Evolutionary conservation across 2,797 vertebrate genomes (phyloP).

Genomic region (Pseudomugil tenellus): DNA sequence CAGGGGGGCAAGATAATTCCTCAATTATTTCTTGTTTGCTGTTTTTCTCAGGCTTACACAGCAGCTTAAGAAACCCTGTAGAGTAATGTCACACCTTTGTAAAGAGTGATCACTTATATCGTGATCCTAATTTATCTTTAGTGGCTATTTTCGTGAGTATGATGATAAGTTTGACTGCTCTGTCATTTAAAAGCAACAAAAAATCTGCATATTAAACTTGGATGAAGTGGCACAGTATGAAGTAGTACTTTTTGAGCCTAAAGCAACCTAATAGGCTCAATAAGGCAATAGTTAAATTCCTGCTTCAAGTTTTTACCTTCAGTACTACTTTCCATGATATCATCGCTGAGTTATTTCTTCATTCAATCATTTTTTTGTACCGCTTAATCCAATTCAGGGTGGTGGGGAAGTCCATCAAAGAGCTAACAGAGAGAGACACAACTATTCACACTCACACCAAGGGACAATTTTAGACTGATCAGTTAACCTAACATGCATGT

Average conservation of each 20-base stretch:
- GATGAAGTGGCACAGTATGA: neutral
- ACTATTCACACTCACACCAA: too few species aligned
- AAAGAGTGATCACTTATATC: neutral
- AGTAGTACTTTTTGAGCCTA: neutral
- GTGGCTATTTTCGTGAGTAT: neutral
- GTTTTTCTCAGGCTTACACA: slow-evolving; percentile 6
- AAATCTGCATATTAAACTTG: neutral
- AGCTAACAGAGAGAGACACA: too few species aligned
- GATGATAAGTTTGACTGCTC: neutral
- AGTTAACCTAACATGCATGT: too few species aligned
- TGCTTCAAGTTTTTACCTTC: neutral
- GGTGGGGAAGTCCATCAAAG: too few species aligned
- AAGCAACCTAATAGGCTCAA: neutral
- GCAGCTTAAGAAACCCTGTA: slow-evolving; percentile 34
- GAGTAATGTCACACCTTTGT: slow-evolving; percentile 1
- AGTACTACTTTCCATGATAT: too few species aligned
- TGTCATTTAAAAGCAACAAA: neutral
- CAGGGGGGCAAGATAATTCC: neutral
- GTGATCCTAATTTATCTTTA: neutral
- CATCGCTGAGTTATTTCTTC: too few species aligned
- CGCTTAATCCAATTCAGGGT: too few species aligned
- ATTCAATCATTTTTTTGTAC: too few species aligned
- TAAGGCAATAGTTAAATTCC: neutral
- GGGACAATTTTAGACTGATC: too few species aligned
- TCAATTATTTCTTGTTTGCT: neutral